These are phyloP conservation scores for Abrostola triplasia DNA, from an alignment of 2,888 invertebrate genomes.

Conservation along the genomic window DNA sequence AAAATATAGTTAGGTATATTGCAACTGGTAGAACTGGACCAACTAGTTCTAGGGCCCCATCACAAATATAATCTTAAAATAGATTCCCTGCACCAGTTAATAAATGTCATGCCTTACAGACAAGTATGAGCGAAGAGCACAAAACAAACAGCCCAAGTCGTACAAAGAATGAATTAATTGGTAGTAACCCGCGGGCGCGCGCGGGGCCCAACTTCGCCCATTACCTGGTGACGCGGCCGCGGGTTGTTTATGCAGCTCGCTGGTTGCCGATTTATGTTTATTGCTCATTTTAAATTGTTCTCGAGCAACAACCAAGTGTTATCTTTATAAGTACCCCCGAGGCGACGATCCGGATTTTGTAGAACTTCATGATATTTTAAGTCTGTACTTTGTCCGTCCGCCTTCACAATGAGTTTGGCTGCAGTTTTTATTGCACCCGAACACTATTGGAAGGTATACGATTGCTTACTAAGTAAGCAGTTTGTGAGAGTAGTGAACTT, in stretches of 20 bases:
- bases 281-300: slow-evolving; percentile 63
- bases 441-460: slow-evolving; percentile 40
- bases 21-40: too few relatives aligned
- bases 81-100: neutral
- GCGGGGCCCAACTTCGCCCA: slow-evolving; percentile 11
- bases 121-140: neutral
- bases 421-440: slow-evolving; percentile 45
- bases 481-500: slow-evolving; percentile 4
- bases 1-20: too few relatives aligned
- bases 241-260: slow-evolving; percentile 51
- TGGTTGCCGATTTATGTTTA: slow-evolving; percentile 61
- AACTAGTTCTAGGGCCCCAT: too few relatives aligned
- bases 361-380: slow-evolving; percentile 42
- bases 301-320: slow-evolving; percentile 52
- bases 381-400: slow-evolving; percentile 36
- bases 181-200: neutral
- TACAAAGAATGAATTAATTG: slow-evolving; percentile 3
- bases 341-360: slow-evolving; percentile 50
- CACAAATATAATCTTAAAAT: too few relatives aligned
- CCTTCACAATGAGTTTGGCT: slow-evolving; percentile 26
- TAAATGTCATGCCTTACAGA: neutral
- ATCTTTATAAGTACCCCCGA: slow-evolving; percentile 56
- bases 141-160: neutral
- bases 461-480: slow-evolving; percentile 37
- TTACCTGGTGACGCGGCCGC: slow-evolving; percentile 30